Base-by-base conservation (phyloP, 1,140 invertebrate genomes). In the Drosophila ercepeae region DNA sequence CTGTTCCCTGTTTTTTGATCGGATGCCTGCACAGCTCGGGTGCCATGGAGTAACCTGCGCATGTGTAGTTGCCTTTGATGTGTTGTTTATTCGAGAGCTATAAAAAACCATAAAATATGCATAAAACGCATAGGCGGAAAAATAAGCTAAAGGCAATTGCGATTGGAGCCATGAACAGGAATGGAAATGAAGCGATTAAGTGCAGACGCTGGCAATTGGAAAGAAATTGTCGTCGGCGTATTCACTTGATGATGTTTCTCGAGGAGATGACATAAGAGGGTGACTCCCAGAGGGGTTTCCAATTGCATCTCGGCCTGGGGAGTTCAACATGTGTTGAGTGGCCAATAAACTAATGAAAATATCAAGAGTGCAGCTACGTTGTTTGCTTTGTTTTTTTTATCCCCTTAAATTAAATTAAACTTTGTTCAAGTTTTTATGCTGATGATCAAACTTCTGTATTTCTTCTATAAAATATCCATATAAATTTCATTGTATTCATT, bases 71-170 rank as follows among this genome's bases (percentile, higher is more conserved):
- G 72, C 68, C 81, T 84, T 68, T 84, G 79, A 84, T 78, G 75
- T 72, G 54, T 34, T 84, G 81, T 84, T 84, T 84, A 84, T 81
- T 74, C 63, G 81, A 49, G 42, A 54, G 54, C 76, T 81, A 86
- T 84, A 84, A 84, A 84, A 84, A 81, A 73, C 68, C 81, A 79
- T 84, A 86, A 84, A 84, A 84, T 86, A 84, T 84, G 81, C 81
- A 84, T 86, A 81, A 84, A 86, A 86, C 68, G 68, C 81, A 84
- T 61, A 76, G 76, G 77, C 77, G 75, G 77, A 74, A 58, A 60
- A 41, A 50, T 48, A 57, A 57, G 41, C 27, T 23, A 29, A 68
- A 68, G 59, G 57, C 70, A 76, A 73, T 78, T 84, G 71, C 71
- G 68, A 73, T 70, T 82, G 76, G 72, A 73, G 78, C 48, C 63